phyloP scores from a whole-genome alignment of 2,888 invertebrate species.

The Ectropis crepuscularia region DNA sequence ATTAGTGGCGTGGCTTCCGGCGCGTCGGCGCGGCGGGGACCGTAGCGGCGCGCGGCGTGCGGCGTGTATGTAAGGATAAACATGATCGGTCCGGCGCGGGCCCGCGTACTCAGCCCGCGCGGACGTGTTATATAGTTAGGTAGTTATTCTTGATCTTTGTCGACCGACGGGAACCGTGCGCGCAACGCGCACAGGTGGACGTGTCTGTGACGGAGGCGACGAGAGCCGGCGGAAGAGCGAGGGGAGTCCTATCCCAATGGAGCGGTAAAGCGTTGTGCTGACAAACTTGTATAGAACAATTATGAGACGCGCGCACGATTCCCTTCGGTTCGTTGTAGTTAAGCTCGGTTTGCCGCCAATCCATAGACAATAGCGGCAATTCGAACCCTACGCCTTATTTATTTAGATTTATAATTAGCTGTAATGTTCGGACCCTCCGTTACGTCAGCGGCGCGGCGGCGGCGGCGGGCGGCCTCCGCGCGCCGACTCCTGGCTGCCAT shows the following conservation, averaged over 20 bases:
- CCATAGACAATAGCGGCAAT: constrained; percentile 35
- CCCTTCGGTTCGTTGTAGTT: constrained; percentile 43
- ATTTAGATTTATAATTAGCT: constrained; percentile 62
- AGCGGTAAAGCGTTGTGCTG: too few relatives aligned
- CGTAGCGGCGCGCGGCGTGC: constrained; percentile 1
- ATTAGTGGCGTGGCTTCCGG: constrained; percentile 9
- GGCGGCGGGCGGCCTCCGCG: too few relatives aligned
- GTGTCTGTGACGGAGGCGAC: too few relatives aligned
- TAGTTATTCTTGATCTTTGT: constrained; percentile 28
- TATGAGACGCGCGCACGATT: constrained; percentile 36
- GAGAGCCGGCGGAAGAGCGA: too few relatives aligned
- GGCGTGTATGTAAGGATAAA: constrained; percentile 24
- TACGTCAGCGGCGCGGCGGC: constrained; percentile 17
- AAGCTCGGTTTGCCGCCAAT: constrained; percentile 36
- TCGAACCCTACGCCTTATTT: constrained; percentile 56
- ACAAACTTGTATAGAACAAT: too few relatives aligned
- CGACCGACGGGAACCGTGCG: constrained; percentile 14
- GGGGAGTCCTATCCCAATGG: too few relatives aligned
- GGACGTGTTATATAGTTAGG: constrained; percentile 20
- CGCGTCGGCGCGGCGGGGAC: constrained; percentile 19
- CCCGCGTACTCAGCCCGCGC: constrained; percentile 10
- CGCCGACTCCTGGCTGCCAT: constrained; percentile 11
- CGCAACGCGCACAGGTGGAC: not conserved
- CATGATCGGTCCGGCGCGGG: constrained; percentile 3
- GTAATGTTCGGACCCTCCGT: constrained; percentile 49